Conservation (phyloP, 2,888 invertebrate genomes). For the Eustalomyia histrio region DNA sequence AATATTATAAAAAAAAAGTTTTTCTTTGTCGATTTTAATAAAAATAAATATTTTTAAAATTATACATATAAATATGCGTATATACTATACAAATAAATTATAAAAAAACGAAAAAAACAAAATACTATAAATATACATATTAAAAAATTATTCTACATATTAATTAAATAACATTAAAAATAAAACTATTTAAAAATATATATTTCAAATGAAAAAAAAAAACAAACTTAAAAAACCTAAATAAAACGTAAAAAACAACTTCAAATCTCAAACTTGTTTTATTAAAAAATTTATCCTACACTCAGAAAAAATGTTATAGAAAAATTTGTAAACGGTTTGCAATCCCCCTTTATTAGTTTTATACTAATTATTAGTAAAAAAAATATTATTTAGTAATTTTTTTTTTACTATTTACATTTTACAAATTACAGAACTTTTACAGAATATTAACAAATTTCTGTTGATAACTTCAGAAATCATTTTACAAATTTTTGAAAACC, state of each 20-base stretch:
- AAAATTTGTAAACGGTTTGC: too few species aligned
- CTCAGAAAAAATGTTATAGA: too few species aligned
- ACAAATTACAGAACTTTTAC: too few species aligned
- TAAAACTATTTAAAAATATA: conserved; percentile 57
- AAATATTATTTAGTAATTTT: too few species aligned
- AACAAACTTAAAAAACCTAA: conserved; percentile 55
- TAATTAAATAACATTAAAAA: conserved; percentile 51
- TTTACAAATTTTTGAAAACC: too few species aligned
- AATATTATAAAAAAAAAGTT: conserved; percentile 27
- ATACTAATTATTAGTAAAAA: too few species aligned
- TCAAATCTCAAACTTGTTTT: conserved; percentile 33
- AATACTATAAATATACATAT: conserved; percentile 56
- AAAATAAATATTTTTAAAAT: conserved; percentile 46
- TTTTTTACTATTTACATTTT: too few species aligned
- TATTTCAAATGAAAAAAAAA: conserved; percentile 54
- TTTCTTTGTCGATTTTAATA: conserved; percentile 48
- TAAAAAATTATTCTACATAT: conserved; percentile 50
- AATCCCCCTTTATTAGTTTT: too few species aligned
- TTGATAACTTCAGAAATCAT: too few species aligned
- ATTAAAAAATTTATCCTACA: background rate
- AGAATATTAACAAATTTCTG: too few species aligned
- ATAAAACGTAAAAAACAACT: conserved; percentile 63
- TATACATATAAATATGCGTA: conserved; percentile 54
- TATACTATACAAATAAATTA: conserved; percentile 51
- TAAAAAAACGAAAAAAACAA: conserved; percentile 45